Evolutionary conservation across 2,888 invertebrate genomes (phyloP), one percentile per base, ranked within the genome.

Genomic region (Pseudococcus longispinus): DNA sequence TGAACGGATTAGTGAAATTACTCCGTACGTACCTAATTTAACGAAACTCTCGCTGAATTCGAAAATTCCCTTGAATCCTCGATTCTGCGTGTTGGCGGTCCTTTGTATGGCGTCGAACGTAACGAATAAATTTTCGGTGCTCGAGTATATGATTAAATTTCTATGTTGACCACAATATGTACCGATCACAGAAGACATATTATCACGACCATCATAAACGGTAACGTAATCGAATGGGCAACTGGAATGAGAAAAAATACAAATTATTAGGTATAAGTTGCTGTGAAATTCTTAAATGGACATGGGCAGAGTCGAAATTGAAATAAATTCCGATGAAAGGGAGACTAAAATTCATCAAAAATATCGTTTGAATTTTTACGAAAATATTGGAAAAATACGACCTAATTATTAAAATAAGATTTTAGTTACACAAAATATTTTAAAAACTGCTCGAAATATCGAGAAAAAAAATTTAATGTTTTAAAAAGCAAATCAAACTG

Each of bases 31-130:
- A 96, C 98, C 97, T 94, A 99, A 94, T 93, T 98, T 97, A 92
- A 99, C 98, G 93, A 98, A 99, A 92, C 96, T 95, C 92, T 97
- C 96, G 90, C 98, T 98, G 93, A 99, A 99, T 93, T 98, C 98
- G 93, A 97, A 99, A 92, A 97, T 97, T 91, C 98, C 98, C 92
- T 97, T 97, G 93, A 98, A 99, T 91, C 99, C 99, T 91, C 98
- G 95, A 92, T 98, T 98, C 92, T 98, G 98, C 89, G 97, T 95
- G 92, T 96, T 97, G 91, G 95, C 98, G 91, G 95, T 95, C 92
- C 96, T 94, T 91, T 95, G 94, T 90, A 97, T 93, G 90, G 98
- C 97, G 91, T 94, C 95, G 93, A 98, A 98, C 90, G 96, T 94
- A 90, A 98, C 96, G 90, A 95, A 95, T 90, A 98, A 94, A 89